Base-by-base conservation (phyloP, 2,797 vertebrate genomes). In the Chiroxiphia lanceolata region DNA sequence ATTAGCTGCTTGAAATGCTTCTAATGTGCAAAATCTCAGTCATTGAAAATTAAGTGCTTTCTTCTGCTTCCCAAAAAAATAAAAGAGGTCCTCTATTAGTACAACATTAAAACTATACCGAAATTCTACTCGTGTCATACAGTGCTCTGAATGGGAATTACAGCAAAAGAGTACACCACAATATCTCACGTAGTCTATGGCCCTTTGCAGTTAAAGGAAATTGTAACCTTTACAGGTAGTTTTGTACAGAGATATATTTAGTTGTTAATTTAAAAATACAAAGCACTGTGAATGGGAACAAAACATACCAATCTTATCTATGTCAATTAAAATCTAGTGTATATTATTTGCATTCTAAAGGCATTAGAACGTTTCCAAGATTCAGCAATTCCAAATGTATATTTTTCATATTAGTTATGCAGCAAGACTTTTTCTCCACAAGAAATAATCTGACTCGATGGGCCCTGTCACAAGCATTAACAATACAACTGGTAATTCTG, bases 21-120 rank as follows among this genome's bases (percentile, higher is more conserved):
- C 81, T 94, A 96, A 95, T 36, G 81, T 92, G 69, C 70, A 97
- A 95, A 92, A 89, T 82, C 85, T 80, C 48, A 83, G 97, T 90
- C 68, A 94, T 36, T 79, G 93, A 95, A 93, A 96, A 96, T 78
- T 72, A 93, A 76, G 44, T 63, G 80, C 27, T 86, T 93, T 95
- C 59, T 94, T 87, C 56, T 95, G 50, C 86, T 94, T 76, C 76
- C 83, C 92, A 95, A 92, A 93, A 93, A 89, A 92, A 95, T 84
- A 92, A 87, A 96, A 87, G 51, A 95, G 31, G 67, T 93, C 40
- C 54, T 83, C 47, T 48, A 26, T 40, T 94, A 86, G 8, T n/a
- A 76, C 16, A 63, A 26, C 51, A 44, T 50, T 92, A 57, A 82
- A 90, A 59, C 34, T 68, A 60, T 23, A 87, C 47, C 8, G 40